Percentiles rank a stretch among this genome's conserved stretches.
Conservation (phyloP, 2,113 vertebrate genomes). For the Eublepharis macularius region DNA sequence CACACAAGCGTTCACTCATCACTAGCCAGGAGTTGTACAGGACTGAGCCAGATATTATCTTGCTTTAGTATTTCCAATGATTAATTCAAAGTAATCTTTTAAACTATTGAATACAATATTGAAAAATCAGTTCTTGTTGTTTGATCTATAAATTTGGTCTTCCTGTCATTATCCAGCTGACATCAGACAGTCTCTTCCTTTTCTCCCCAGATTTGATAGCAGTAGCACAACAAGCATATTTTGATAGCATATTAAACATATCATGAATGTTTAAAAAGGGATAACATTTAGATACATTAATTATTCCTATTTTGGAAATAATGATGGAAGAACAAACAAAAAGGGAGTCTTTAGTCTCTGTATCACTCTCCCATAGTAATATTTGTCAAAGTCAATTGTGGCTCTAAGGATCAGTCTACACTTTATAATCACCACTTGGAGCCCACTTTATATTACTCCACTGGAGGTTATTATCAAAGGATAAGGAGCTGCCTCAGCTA, state of each 20-base stretch:
- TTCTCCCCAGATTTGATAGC: background rate
- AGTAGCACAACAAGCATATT: too few species aligned
- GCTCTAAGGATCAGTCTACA: background rate
- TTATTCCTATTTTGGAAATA: slow-evolving; percentile 30
- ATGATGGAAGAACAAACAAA: slow-evolving; percentile 28
- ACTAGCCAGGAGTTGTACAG: background rate
- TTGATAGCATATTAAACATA: background rate
- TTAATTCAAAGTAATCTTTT: slow-evolving; percentile 10
- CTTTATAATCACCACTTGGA: background rate
- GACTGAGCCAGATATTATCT: background rate
- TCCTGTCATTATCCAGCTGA: slow-evolving; percentile 23
- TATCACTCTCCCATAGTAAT: background rate
- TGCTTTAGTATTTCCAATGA: slow-evolving; percentile 25
- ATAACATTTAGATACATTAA: slow-evolving; percentile 9
- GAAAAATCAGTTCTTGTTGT: background rate
- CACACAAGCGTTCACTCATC: too few species aligned
- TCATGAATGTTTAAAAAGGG: slow-evolving; percentile 6
- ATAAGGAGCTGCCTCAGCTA: too few species aligned
- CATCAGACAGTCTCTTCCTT: slow-evolving; percentile 25
- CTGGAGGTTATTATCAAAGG: background rate
- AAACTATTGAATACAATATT: slow-evolving; percentile 37
- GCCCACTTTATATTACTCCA: background rate
- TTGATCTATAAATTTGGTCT: slow-evolving; percentile 18
- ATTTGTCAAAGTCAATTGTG: background rate
- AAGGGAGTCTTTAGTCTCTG: background rate